These are phyloP conservation scores for zebrafish (Danio rerio) DNA, from an alignment of 2,113 vertebrate genomes.

Conservation along the genomic window DNA sequence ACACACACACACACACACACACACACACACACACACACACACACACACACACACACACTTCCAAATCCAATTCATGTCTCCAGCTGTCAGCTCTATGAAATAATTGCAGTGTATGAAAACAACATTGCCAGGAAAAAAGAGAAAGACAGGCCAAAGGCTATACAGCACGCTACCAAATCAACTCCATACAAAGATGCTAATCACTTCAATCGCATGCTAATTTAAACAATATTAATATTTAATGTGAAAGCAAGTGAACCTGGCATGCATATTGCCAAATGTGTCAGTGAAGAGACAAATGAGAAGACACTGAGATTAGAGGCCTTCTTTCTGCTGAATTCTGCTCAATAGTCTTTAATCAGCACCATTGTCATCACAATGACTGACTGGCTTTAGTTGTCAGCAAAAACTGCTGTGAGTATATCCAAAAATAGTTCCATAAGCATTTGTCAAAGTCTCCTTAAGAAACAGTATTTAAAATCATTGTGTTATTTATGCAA, in stretches of 20 bases:
- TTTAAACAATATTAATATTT: constrained; percentile 49
- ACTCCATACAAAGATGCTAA: constrained; percentile 25
- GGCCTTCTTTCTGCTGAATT: neutral
- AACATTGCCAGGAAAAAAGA: constrained; percentile 22
- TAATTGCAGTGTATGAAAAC: constrained; percentile 45
- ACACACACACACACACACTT: neutral
- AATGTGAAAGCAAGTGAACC: constrained; percentile 28
- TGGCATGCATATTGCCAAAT: neutral
- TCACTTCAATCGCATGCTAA: constrained; percentile 16
- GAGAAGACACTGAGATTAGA: neutral
- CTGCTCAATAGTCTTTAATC: constrained; percentile 16
- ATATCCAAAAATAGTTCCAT: constrained; percentile 1
- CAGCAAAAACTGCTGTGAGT: neutral
- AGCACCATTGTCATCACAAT: neutral
- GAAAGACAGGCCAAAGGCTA: constrained; percentile 27
- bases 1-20: neutral
- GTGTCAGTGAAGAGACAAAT: neutral
- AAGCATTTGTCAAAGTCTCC: neutral
- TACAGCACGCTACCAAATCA: constrained; percentile 2
- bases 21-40: neutral
- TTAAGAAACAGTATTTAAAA: neutral
- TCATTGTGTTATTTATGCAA: neutral
- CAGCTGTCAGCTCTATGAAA: constrained; percentile 40
- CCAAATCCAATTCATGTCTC: constrained; percentile 34
- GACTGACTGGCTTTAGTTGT: constrained; percentile 8